Conservation (phyloP, 2,113 vertebrate species). For the Psammodynastes pulverulentus region DNA sequence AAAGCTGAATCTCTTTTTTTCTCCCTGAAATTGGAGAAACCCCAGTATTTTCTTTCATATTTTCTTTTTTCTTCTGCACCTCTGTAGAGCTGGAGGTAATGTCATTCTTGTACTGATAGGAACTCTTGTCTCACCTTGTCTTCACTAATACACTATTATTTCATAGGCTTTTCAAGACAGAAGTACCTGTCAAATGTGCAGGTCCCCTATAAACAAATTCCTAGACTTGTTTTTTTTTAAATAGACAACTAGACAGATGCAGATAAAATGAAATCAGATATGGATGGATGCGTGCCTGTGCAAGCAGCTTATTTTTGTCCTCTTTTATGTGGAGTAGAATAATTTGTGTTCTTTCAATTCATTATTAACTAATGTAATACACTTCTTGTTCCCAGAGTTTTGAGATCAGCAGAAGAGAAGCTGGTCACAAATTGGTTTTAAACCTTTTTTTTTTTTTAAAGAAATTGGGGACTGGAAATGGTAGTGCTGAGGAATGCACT, state of each 20-base stretch:
- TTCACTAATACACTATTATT: too few relatives aligned
- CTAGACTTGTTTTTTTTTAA: too few relatives aligned
- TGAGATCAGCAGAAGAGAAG: not conserved
- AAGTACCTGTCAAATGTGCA: too few relatives aligned
- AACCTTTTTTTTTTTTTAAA: not conserved
- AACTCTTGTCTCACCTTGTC: not conserved
- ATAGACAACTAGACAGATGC: too few relatives aligned
- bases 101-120: not conserved
- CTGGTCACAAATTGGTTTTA: not conserved
- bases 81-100: not conserved
- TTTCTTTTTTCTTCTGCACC: not conserved
- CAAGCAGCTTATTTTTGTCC: too few relatives aligned
- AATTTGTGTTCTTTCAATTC: not conserved
- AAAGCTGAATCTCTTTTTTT: too few relatives aligned
- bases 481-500: not conserved
- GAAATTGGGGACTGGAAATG: not conserved
- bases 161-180: too few relatives aligned
- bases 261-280: too few relatives aligned
- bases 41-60: not conserved
- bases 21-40: not conserved
- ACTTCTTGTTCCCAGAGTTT: not conserved
- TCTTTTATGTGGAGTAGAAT: too few relatives aligned
- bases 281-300: too few relatives aligned
- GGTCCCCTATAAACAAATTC: too few relatives aligned
- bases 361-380: not conserved